These are phyloP conservation scores for Cydia fagiglandana DNA, from an alignment of 1,140 invertebrate genomes.

Conservation along the genomic window DNA sequence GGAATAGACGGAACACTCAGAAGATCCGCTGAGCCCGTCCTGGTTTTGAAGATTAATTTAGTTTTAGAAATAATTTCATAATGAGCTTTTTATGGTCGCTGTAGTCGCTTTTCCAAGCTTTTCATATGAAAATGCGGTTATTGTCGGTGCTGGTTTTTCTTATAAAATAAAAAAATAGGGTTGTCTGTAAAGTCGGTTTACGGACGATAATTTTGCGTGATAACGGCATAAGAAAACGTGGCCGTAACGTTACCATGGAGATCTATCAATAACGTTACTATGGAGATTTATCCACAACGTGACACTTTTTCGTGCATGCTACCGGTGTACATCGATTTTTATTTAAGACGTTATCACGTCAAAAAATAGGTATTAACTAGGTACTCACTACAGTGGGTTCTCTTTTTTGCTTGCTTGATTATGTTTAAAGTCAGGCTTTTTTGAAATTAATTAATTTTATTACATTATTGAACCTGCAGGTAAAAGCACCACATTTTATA, in stretches of 20 bases:
- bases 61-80: slow-evolving; percentile 15
- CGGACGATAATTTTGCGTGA: too few species aligned
- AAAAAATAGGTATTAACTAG: too few species aligned
- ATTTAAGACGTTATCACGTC: too few species aligned
- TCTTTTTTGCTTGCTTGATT: too few species aligned
- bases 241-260: too few species aligned
- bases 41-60: slow-evolving; percentile 12
- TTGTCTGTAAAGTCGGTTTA: too few species aligned
- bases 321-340: too few species aligned
- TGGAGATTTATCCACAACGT: too few species aligned
- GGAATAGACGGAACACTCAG: background rate
- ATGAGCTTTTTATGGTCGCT: slow-evolving; percentile 6
- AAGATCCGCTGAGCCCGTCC: background rate
- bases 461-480: background rate
- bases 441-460: background rate
- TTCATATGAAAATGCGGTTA: slow-evolving; percentile 16
- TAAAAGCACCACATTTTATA: too few species aligned
- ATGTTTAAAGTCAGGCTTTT: background rate
- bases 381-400: background rate
- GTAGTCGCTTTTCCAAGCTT: background rate
- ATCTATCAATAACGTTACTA: too few species aligned
- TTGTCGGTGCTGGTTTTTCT: background rate
- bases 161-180: background rate
- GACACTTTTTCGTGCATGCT: too few species aligned
- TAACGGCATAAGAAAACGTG: too few species aligned